Evolutionary conservation across 2,113 vertebrate genomes (phyloP).

Genomic region (Recurvirostra avosetta): DNA sequence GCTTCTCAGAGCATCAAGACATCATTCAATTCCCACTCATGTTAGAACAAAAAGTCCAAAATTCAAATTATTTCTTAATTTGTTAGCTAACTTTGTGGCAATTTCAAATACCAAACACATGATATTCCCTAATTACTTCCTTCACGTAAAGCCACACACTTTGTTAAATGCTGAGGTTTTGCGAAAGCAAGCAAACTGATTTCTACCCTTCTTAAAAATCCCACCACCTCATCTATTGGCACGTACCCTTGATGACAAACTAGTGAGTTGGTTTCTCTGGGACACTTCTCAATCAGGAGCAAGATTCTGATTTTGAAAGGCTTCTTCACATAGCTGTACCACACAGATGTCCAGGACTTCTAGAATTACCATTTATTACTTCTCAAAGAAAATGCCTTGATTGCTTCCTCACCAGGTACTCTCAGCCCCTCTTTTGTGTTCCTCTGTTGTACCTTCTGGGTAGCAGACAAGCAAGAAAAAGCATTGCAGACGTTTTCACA

Average conservation of each 20-base stretch:
- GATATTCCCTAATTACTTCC: background rate
- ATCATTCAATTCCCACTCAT: background rate
- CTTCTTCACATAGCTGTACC: background rate
- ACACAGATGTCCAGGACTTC: background rate
- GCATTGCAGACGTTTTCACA: background rate
- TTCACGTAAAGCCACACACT: background rate
- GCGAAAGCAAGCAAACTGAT: background rate
- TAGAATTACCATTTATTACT: background rate
- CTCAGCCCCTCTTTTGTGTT: background rate
- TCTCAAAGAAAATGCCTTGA: background rate
- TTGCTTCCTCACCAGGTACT: background rate
- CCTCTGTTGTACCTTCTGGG: background rate
- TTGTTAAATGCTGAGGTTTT: background rate
- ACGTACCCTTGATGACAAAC: background rate
- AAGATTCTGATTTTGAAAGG: background rate
- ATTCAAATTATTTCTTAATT: background rate
- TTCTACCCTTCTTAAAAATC: background rate
- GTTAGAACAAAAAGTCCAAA: background rate
- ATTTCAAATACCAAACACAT: background rate
- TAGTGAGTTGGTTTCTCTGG: background rate
- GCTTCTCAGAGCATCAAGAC: background rate
- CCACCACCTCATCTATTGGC: background rate
- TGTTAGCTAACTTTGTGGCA: background rate
- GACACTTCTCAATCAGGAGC: background rate
- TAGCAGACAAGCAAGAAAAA: conserved; percentile 12